These are phyloP conservation scores for Mesopsocus fuscifrons DNA, from an alignment of 2,888 invertebrate genomes.

Conservation along the genomic window DNA sequence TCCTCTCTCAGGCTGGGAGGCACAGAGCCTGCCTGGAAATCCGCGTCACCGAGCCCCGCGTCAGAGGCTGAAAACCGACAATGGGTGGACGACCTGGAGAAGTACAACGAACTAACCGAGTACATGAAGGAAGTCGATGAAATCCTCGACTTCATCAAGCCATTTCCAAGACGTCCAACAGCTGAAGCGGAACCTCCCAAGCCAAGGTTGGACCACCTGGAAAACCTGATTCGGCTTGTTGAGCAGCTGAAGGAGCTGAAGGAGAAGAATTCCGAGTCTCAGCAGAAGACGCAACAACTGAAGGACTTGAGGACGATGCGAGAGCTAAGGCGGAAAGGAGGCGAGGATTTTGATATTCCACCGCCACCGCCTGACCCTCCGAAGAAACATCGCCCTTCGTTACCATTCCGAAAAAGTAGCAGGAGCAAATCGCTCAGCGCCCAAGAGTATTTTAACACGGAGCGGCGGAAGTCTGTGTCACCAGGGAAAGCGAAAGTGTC, in stretches of 20 bases:
- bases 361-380: background rate
- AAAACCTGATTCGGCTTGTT: slow-evolving; percentile 54
- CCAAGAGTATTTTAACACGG: background rate
- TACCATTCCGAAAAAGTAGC: slow-evolving; percentile 5
- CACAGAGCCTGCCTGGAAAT: background rate
- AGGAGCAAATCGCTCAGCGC: slow-evolving; percentile 3
- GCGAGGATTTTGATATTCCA: background rate
- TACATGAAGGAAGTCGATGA: slow-evolving; percentile 7
- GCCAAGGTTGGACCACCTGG: slow-evolving; percentile 49
- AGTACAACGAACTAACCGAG: slow-evolving; percentile 7
- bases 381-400: slow-evolving; percentile 7
- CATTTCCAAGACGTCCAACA: slow-evolving; percentile 1
- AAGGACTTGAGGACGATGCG: slow-evolving; percentile 45
- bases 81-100: slow-evolving; percentile 1
- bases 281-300: slow-evolving; percentile 47
- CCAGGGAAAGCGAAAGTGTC: slow-evolving; percentile 38
- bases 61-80: background rate
- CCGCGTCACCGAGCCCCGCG: background rate
- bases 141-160: slow-evolving; percentile 6
- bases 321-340: slow-evolving; percentile 31
- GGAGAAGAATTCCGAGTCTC: slow-evolving; percentile 48
- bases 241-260: slow-evolving; percentile 54
- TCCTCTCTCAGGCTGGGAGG: background rate
- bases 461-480: background rate
- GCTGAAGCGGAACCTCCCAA: background rate